Conservation (phyloP, 2,113 vertebrate genomes). For the Peromyscus leucopus region DNA sequence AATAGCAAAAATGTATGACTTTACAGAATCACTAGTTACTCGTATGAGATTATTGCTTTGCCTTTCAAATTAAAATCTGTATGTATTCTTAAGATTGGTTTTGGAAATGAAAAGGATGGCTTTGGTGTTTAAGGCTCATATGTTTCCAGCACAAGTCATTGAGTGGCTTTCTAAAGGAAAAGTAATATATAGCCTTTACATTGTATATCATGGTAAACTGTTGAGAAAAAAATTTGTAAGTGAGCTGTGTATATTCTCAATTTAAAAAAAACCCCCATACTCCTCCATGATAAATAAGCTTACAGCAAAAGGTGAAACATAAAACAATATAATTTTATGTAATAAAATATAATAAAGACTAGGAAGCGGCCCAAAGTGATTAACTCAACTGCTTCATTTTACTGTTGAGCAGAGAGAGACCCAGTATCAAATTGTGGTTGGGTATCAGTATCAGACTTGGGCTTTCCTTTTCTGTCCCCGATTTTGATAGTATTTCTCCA, state of each 20-base stretch:
- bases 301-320: background rate
- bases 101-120: background rate
- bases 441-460: background rate
- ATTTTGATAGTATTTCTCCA: background rate
- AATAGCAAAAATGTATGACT: background rate
- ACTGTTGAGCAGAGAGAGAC: background rate
- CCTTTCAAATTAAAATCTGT: constrained; percentile 1
- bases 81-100: background rate
- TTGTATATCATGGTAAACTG: background rate
- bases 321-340: background rate
- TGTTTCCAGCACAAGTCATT: background rate
- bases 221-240: constrained; percentile 34
- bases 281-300: background rate
- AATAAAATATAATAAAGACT: background rate
- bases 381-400: background rate
- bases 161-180: constrained; percentile 9
- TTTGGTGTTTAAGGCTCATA: constrained; percentile 4
- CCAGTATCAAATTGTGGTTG: background rate
- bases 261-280: too few species aligned
- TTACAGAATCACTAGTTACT: constrained; percentile 27
- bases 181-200: background rate
- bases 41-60: constrained; percentile 36
- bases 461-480: background rate
- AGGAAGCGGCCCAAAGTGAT: background rate
- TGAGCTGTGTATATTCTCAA: constrained; percentile 26